Evolutionary conservation across 1,140 invertebrate species (phyloP).

Genomic region (Cotesia glomerata): DNA sequence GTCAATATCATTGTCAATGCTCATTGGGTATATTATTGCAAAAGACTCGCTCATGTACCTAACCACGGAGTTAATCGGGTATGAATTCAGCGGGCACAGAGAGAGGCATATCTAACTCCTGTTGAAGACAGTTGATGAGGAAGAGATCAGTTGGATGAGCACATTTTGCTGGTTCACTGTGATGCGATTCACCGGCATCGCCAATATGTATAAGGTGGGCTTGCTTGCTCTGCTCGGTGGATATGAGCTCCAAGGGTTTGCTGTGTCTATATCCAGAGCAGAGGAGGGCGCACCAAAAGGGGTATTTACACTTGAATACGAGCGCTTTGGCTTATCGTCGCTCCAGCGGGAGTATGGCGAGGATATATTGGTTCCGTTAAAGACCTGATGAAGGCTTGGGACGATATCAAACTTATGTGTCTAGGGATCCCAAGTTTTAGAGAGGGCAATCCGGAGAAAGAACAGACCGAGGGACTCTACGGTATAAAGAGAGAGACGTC

Average conservation of each 20-base stretch:
- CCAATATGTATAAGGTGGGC: conserved; percentile 1
- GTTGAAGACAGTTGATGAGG: conserved; percentile 27
- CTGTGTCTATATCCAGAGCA: background rate
- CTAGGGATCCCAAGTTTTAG: conserved; percentile 21
- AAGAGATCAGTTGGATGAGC: conserved; percentile 22
- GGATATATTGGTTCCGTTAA: conserved; percentile 43
- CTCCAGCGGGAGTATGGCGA: conserved; percentile 32
- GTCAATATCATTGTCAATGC: conserved; percentile 19
- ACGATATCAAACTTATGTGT: conserved; percentile 40
- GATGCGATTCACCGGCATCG: background rate
- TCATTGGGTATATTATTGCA: background rate
- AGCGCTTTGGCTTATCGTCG: conserved; percentile 42
- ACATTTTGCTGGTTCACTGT: background rate
- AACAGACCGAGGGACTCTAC: background rate
- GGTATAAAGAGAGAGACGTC: conserved; percentile 36
- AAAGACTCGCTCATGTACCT: conserved; percentile 13
- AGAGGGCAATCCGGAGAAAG: too few relatives aligned
- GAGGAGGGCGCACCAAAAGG: conserved; percentile 27
- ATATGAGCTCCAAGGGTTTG: background rate
- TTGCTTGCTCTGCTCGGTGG: background rate
- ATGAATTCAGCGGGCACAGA: conserved; percentile 14
- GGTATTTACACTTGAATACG: conserved; percentile 50
- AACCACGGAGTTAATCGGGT: conserved; percentile 25
- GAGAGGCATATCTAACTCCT: conserved; percentile 16
- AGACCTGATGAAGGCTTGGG: conserved; percentile 38